phyloP scores from a whole-genome alignment of 2,797 vertebrate genomes.

The Macroramphosus scolopax region DNA sequence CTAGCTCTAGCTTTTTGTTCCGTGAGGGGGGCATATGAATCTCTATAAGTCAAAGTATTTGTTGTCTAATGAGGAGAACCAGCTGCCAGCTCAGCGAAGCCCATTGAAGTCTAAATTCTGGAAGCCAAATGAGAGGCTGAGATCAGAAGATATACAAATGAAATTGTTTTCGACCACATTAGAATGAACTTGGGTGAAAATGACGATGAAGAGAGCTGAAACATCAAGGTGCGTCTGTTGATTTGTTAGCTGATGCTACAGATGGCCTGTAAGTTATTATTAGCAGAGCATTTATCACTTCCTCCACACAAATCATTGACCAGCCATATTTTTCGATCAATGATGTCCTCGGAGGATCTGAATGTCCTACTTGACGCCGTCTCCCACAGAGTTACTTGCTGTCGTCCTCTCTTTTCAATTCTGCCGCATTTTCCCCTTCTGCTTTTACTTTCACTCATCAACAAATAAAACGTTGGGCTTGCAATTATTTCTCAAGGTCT shows the following conservation, averaged over 20 bases:
- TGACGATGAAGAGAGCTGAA: neutral
- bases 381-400: neutral
- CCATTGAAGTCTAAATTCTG: too few relatives aligned
- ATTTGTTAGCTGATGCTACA: neutral
- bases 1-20: too few relatives aligned
- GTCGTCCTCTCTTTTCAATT: slow-evolving; percentile 20
- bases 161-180: neutral
- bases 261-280: neutral
- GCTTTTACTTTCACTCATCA: slow-evolving; percentile 35
- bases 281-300: too few relatives aligned
- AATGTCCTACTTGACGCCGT: too few relatives aligned
- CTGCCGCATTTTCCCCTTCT: slow-evolving; percentile 12
- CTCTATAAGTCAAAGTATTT: too few relatives aligned
- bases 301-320: neutral
- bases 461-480: slow-evolving; percentile 10
- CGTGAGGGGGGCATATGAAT: too few relatives aligned
- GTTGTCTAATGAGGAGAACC: too few relatives aligned
- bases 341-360: too few relatives aligned
- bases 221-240: neutral
- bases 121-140: too few relatives aligned
- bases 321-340: slow-evolving; percentile 13
- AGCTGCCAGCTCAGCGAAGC: too few relatives aligned
- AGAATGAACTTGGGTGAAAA: neutral
- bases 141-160: too few relatives aligned
- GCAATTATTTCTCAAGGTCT: slow-evolving; percentile 15